Percentiles rank a stretch among this genome's conserved stretches.
phyloP scores from a whole-genome alignment of 2,797 vertebrate genomes.

The Garrulus glandarius region DNA sequence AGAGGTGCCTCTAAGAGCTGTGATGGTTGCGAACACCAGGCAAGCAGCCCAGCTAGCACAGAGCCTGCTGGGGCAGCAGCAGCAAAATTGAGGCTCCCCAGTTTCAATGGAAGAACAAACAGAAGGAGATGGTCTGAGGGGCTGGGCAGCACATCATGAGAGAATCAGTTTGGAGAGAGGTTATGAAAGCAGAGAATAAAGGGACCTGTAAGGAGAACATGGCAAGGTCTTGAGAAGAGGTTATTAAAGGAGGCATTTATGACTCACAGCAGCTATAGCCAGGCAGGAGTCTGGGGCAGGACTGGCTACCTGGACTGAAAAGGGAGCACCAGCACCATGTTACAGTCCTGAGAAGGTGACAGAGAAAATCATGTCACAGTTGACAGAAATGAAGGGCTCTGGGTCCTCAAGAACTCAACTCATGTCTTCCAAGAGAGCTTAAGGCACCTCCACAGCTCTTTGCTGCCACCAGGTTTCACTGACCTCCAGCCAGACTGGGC shows the following conservation, averaged over 20 bases:
- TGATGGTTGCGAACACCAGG: slow-evolving; percentile 32
- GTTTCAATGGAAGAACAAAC: neutral
- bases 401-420: neutral
- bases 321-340: neutral
- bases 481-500: neutral
- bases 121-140: neutral
- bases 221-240: neutral
- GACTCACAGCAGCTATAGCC: neutral
- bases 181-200: slow-evolving; percentile 3
- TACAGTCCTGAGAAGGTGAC: neutral
- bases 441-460: neutral
- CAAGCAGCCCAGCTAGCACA: neutral
- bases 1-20: neutral
- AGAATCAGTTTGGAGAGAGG: neutral
- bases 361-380: neutral
- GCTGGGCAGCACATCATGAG: neutral
- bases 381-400: neutral
- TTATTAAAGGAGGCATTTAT: neutral
- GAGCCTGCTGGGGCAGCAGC: neutral
- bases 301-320: neutral
- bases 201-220: neutral
- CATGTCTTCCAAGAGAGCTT: neutral
- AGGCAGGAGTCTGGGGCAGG: neutral
- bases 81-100: neutral
- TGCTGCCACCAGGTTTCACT: neutral